Evolutionary conservation across 2,888 invertebrate species (phyloP).

Genomic region (Stenchaetothrips biformis): DNA sequence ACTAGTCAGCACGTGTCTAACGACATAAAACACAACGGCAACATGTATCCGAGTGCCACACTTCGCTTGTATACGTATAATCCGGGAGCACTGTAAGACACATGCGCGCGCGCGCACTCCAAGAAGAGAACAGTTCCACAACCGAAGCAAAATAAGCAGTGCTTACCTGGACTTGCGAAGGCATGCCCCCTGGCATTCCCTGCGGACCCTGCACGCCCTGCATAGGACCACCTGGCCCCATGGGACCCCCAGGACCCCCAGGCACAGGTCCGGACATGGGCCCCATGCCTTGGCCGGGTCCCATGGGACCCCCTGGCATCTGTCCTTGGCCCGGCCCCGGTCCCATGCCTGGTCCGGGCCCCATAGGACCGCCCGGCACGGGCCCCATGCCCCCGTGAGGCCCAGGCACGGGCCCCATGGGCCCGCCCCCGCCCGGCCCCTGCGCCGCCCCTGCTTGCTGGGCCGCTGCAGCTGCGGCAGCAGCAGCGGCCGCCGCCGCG

Average conservation of each 20-base stretch:
- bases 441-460: slow-evolving; percentile 36
- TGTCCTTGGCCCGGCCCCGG: slow-evolving; percentile 33
- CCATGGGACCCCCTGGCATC: slow-evolving; percentile 17
- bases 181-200: slow-evolving; percentile 37
- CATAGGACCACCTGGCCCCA: slow-evolving; percentile 40
- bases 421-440: slow-evolving; percentile 33
- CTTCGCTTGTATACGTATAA: too few species aligned
- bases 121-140: too few species aligned
- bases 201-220: slow-evolving; percentile 43
- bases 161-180: slow-evolving; percentile 43
- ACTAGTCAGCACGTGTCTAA: too few species aligned
- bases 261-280: too few species aligned
- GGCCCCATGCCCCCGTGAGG: slow-evolving; percentile 39
- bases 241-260: slow-evolving; percentile 37
- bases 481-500: slow-evolving; percentile 42
- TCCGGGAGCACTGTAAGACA: too few species aligned
- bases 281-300: neutral
- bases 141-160: too few species aligned
- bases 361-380: slow-evolving; percentile 37
- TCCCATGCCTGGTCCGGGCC: slow-evolving; percentile 38
- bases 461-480: slow-evolving; percentile 46
- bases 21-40: too few species aligned
- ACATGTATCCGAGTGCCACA: too few species aligned
- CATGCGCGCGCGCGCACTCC: too few species aligned
- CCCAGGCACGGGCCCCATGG: slow-evolving; percentile 40